phyloP scores from a whole-genome alignment of 2,888 invertebrate species.

The Patella ulyssiponensis region DNA sequence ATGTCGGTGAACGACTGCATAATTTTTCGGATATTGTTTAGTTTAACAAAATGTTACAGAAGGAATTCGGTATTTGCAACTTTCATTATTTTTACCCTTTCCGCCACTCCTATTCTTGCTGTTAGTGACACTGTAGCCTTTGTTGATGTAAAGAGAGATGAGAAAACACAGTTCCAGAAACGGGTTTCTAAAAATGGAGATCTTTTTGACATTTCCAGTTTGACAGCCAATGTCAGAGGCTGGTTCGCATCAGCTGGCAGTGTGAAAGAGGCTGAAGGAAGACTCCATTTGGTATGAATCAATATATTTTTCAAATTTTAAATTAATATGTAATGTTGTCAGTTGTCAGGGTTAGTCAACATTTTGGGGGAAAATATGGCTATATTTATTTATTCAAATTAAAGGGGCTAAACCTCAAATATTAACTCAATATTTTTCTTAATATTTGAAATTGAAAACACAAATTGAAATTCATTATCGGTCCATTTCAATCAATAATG shows the following conservation, averaged over 20 bases:
- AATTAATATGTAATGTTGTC: too few relatives aligned
- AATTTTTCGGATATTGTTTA: slow-evolving; percentile 32
- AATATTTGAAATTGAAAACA: too few relatives aligned
- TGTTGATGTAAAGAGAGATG: slow-evolving; percentile 43
- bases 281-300: slow-evolving; percentile 50
- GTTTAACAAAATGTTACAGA: slow-evolving; percentile 36
- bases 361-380: too few relatives aligned
- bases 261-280: slow-evolving; percentile 47
- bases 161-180: slow-evolving; percentile 45
- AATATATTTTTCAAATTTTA: not conserved
- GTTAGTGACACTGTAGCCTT: slow-evolving; percentile 39
- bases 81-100: slow-evolving; percentile 38
- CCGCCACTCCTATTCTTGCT: slow-evolving; percentile 41
- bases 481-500: too few relatives aligned
- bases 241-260: slow-evolving; percentile 46
- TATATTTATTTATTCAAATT: too few relatives aligned
- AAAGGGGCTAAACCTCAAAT: too few relatives aligned
- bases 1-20: slow-evolving; percentile 43
- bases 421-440: too few relatives aligned
- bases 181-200: slow-evolving; percentile 30
- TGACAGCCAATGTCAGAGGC: slow-evolving; percentile 41
- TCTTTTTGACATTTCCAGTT: slow-evolving; percentile 29
- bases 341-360: too few relatives aligned
- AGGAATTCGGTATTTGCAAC: slow-evolving; percentile 34
- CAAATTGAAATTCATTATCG: too few relatives aligned